phyloP scores from a whole-genome alignment of 1,140 invertebrate species.

The Diorhabda carinulata region DNA sequence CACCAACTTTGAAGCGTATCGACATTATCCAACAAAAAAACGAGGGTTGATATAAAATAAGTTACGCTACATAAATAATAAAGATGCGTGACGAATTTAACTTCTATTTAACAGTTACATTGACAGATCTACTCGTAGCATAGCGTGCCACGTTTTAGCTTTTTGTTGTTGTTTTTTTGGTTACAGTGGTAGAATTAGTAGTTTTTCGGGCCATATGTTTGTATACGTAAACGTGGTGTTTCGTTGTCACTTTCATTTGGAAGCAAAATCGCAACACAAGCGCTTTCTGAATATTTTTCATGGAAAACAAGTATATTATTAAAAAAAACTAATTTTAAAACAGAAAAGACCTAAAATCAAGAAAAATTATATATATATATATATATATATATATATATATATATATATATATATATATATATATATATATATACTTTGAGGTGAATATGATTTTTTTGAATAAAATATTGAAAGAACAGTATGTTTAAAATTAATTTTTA shows the following conservation, averaged over 20 bases:
- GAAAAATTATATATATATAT: too few species aligned
- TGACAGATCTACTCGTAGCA: neutral
- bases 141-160: neutral
- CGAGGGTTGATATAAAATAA: neutral
- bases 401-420: too few species aligned
- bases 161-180: neutral
- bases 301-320: too few species aligned
- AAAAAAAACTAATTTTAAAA: too few species aligned
- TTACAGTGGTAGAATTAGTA: neutral
- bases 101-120: slow-evolving; percentile 2
- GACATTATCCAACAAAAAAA: neutral
- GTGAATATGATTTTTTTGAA: too few species aligned
- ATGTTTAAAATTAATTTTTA: too few species aligned
- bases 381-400: too few species aligned
- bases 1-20: too few species aligned
- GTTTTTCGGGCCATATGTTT: neutral
- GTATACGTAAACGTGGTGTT: neutral
- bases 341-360: too few species aligned
- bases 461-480: too few species aligned
- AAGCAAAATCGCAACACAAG: neutral
- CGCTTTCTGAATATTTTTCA: too few species aligned
- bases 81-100: neutral
- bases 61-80: neutral
- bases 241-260: neutral
- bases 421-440: too few species aligned